Base-by-base conservation (phyloP, 2,888 invertebrate species). In the Chaetogeoica ovagalla region DNA sequence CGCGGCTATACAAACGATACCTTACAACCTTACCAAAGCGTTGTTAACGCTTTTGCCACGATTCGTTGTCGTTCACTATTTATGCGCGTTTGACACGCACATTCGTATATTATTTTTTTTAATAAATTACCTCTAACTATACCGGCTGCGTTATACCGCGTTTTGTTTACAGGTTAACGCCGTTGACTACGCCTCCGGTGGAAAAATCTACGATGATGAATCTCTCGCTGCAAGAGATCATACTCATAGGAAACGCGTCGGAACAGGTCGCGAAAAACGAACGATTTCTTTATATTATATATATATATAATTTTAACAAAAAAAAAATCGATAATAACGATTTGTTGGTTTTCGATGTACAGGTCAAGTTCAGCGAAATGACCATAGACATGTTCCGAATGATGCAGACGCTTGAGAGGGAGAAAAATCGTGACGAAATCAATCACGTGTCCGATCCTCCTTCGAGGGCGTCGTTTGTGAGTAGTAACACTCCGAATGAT, bases 321-420 rank as follows among this genome's bases (percentile, higher is more conserved):
- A 76, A 68, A 37, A 39, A 7, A 23, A 59, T 19, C 5, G 8
- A 55, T 9, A 4, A 19, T 55, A 55, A 3, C 11, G 55, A 55
- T 5, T 19, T 19, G 19, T 4, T 55, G 19, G 11, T 5, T 55
- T 55, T 82, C 79, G 65, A 76, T 84, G 0, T 85, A 89, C 30
- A 30, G 89, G 94, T 96, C 55, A 97, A 97, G 87, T 97, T 97
- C 88, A 96, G 96, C 84, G 97, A 98, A 87, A 88, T 98, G 84
- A 97, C 97, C 19, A 92, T 98, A 90, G 98, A 98, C 88, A 98
- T 98, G 98, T 98, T 95, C 87, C 90, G 97, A 84, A 97, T 98
- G 92, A 89, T 97, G 82, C 98, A 98, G 87, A 96, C 96, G 0
- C 87, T 98, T 82, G 98, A 98, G 86, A 89, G 96, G 83, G 97